These are phyloP conservation scores for Taenioides sp. DNA, from an alignment of 2,797 vertebrate genomes.

Conservation along the genomic window DNA sequence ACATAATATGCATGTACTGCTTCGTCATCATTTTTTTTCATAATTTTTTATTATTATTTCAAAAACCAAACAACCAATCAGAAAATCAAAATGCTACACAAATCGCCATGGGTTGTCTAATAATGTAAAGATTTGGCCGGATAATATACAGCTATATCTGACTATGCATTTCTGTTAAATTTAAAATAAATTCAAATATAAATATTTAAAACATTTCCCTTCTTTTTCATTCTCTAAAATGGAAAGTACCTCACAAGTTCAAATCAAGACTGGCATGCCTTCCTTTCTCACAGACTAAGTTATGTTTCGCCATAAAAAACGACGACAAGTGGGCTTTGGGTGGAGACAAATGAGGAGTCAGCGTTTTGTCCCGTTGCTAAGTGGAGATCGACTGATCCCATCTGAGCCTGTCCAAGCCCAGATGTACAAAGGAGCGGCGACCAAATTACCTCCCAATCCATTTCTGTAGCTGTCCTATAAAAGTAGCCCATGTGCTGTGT, in stretches of 20 bases:
- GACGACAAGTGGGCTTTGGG: conserved; percentile 68
- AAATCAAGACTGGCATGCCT: conserved; percentile 74
- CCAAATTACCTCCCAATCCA: conserved; percentile 67
- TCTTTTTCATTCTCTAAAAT: conserved; percentile 47
- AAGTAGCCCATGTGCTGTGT: conserved; percentile 45
- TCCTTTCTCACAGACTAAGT: conserved; percentile 77
- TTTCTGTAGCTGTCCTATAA: conserved; percentile 62
- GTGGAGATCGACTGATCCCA: conserved; percentile 67
- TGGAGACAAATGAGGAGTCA: conserved; percentile 65
- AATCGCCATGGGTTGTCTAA: not conserved
- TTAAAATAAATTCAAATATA: not conserved
- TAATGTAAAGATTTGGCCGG: not conserved
- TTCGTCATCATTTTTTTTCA: not conserved
- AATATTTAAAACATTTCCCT: conserved; percentile 48
- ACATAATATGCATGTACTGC: not conserved
- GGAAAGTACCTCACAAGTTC: conserved; percentile 63
- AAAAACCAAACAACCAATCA: not conserved
- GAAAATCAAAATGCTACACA: not conserved
- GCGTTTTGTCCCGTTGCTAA: conserved; percentile 58
- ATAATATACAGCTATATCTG: not conserved
- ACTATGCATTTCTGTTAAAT: not conserved
- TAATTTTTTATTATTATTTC: not conserved
- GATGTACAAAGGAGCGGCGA: conserved; percentile 59
- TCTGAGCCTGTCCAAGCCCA: conserved; percentile 55
- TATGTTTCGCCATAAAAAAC: conserved; percentile 66